Evolutionary conservation across 1,140 invertebrate genomes (phyloP).

Genomic region (Mesaphorura yosii): DNA sequence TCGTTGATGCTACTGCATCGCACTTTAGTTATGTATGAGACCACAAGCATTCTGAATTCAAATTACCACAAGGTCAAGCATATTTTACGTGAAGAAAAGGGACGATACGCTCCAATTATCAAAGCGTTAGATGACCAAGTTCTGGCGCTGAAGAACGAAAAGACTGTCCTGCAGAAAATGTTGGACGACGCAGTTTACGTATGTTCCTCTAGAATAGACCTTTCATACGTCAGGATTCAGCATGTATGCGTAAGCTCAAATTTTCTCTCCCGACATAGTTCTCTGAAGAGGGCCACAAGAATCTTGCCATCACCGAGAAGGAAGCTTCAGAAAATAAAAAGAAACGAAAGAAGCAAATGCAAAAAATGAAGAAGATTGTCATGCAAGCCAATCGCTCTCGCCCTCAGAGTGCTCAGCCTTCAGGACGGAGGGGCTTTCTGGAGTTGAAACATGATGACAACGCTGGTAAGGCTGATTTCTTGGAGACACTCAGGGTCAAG

Average conservation of each 20-base stretch:
- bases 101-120: conserved; percentile 20
- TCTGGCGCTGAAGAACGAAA: conserved; percentile 10
- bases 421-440: not conserved
- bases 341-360: conserved; percentile 23
- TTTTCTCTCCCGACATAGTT: conserved; percentile 10
- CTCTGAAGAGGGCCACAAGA: conserved; percentile 20
- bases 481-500: conserved; percentile 13
- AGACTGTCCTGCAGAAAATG: conserved; percentile 21
- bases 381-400: conserved; percentile 19
- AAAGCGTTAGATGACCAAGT: conserved; percentile 13
- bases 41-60: conserved; percentile 15
- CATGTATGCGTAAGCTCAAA: too few relatives aligned
- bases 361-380: conserved; percentile 30
- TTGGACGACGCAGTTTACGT: conserved; percentile 20
- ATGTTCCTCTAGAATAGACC: too few relatives aligned
- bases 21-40: conserved; percentile 20
- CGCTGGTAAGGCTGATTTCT: not conserved
- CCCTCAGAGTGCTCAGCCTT: not conserved
- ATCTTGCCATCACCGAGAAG: conserved; percentile 22
- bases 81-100: conserved; percentile 15
- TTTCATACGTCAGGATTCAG: too few relatives aligned
- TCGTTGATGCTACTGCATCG: not conserved
- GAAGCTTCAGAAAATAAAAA: conserved; percentile 24
- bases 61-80: conserved; percentile 21
- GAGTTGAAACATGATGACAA: not conserved